A percentile compares a stretch with the other conserved stretches of the same genome.
Evolutionary conservation across 2,113 vertebrate species (phyloP).

Genomic region (Phylloscopus trochiloides): DNA sequence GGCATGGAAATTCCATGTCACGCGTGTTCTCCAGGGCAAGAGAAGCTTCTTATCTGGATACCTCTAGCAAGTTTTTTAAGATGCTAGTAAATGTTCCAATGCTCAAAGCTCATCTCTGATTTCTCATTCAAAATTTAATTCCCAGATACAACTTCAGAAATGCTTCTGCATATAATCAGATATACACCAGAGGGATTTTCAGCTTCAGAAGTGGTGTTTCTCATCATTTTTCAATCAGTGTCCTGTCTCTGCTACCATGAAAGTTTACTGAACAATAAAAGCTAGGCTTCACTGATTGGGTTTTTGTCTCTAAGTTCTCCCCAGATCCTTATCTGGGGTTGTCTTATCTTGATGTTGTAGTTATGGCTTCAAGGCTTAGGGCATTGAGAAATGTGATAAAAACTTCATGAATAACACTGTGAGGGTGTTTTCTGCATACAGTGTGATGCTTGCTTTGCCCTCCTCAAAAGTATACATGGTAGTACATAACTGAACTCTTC

Average conservation of each 20-base stretch:
- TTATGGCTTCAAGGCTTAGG: background rate
- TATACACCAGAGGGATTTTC: background rate
- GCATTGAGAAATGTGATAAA: background rate
- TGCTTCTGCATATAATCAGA: background rate
- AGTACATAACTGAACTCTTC: background rate
- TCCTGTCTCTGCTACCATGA: background rate
- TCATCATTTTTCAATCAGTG: background rate
- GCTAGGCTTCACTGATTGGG: fast-evolving
- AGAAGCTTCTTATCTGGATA: background rate
- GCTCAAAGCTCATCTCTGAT: background rate
- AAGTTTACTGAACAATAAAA: background rate
- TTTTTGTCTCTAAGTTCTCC: background rate
- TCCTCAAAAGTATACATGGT: background rate
- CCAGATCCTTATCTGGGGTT: background rate
- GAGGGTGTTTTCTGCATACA: background rate
- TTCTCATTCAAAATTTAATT: background rate
- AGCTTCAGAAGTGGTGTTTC: background rate
- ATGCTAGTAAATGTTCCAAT: background rate
- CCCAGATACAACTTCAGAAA: background rate
- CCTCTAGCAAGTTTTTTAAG: background rate
- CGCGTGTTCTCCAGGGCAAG: background rate
- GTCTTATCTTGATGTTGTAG: background rate
- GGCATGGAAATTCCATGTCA: background rate
- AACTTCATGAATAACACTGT: background rate
- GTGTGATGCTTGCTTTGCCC: background rate